Conservation (phyloP, 2,888 invertebrate species). For the Cremastinae sp. region DNA sequence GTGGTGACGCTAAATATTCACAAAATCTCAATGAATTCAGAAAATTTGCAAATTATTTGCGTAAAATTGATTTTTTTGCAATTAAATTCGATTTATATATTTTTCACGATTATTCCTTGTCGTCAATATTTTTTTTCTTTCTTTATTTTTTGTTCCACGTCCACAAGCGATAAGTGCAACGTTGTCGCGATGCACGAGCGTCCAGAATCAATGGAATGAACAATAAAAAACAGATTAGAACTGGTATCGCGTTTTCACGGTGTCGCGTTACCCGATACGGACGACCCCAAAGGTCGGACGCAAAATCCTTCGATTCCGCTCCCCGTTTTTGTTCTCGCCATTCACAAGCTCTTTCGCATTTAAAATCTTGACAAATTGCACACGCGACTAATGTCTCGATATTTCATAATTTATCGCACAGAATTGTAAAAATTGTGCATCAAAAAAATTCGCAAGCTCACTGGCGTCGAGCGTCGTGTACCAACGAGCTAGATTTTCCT, state of each 20-base stretch:
- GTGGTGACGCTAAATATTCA: too few species aligned
- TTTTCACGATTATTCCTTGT: constrained; percentile 42
- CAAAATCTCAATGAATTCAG: too few species aligned
- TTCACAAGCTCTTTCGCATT: too few species aligned
- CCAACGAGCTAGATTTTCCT: constrained; percentile 52
- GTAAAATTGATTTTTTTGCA: too few species aligned
- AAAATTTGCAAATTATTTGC: too few species aligned
- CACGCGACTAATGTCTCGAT: too few species aligned
- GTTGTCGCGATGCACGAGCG: constrained; percentile 14
- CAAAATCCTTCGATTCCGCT: constrained; percentile 8
- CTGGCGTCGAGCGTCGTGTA: constrained; percentile 37
- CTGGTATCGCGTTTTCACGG: constrained; percentile 16
- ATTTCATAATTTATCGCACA: too few species aligned
- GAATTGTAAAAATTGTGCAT: too few species aligned
- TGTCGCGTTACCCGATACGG: constrained; percentile 31
- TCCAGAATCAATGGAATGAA: background rate
- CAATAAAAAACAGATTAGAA: constrained; percentile 21
- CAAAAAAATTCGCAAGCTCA: too few species aligned
- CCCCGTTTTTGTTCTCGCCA: too few species aligned
- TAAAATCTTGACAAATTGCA: too few species aligned
- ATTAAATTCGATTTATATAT: constrained; percentile 45
- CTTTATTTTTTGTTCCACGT: constrained; percentile 12
- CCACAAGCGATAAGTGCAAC: constrained; percentile 30
- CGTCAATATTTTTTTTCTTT: constrained; percentile 4
- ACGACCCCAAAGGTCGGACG: constrained; percentile 36